phyloP scores from a whole-genome alignment of 2,797 vertebrate genomes.

The Hoplostethus atlanticus region DNA sequence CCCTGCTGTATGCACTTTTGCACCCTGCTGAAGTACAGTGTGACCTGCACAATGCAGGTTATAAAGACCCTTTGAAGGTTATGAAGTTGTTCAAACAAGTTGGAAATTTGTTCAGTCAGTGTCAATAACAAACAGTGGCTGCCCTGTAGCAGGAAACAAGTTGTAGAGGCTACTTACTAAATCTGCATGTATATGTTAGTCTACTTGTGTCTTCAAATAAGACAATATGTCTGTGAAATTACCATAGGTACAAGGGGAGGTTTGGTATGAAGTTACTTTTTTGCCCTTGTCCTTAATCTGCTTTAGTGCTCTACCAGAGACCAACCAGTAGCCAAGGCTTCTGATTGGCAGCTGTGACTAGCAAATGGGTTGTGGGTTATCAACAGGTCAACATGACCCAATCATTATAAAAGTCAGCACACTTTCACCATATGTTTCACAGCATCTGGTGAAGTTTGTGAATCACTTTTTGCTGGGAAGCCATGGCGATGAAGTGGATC shows the following conservation, averaged over 20 bases:
- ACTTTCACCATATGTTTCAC: conserved; percentile 28
- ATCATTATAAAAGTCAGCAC: conserved; percentile 68
- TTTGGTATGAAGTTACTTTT: not conserved
- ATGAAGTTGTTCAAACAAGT: conserved; percentile 45
- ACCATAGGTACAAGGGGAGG: not conserved
- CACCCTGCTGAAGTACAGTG: conserved; percentile 11
- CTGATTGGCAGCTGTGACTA: conserved; percentile 46
- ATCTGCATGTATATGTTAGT: not conserved
- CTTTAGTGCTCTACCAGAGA: not conserved
- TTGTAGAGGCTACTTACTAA: not conserved
- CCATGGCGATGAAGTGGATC: conserved; percentile 53
- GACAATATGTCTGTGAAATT: not conserved
- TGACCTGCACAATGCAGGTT: conserved; percentile 49
- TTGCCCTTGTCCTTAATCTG: not conserved
- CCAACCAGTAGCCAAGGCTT: conserved; percentile 21
- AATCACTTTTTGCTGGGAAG: conserved; percentile 50
- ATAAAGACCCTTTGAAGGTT: conserved; percentile 53
- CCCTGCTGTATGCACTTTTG: not conserved
- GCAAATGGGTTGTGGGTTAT: conserved; percentile 41
- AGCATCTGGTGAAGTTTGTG: conserved; percentile 40
- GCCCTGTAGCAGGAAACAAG: not conserved
- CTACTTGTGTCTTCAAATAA: not conserved
- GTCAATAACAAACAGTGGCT: conserved; percentile 7
- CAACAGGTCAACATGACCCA: conserved; percentile 14
- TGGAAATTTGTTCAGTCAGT: not conserved